Evolutionary conservation across 2,113 vertebrate genomes (phyloP).

Genomic region (Pelobates fuscus): DNA sequence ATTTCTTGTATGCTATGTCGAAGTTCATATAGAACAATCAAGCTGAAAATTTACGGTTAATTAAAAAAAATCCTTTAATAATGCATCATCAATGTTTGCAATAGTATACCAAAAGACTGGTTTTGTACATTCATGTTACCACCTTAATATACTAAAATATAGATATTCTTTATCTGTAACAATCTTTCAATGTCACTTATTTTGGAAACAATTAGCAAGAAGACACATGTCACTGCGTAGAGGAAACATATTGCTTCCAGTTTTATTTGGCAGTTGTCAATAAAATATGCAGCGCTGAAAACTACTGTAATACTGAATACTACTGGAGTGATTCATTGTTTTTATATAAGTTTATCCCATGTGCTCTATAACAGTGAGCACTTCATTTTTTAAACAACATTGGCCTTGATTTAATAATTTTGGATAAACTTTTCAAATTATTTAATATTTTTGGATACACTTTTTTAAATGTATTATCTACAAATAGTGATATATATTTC

Average conservation of each 20-base stretch:
- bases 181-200: not conserved
- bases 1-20: too few species aligned
- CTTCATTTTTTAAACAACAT: too few species aligned
- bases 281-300: not conserved
- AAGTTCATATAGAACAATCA: too few species aligned
- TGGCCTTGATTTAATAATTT: too few species aligned
- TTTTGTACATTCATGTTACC: too few species aligned
- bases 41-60: too few species aligned
- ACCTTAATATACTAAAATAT: not conserved
- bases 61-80: too few species aligned
- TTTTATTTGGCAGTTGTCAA: slow-evolving; percentile 18
- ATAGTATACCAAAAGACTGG: not conserved
- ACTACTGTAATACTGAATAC: not conserved
- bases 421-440: too few species aligned
- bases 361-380: not conserved
- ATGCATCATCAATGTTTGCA: too few species aligned
- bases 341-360: not conserved
- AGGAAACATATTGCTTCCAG: slow-evolving; percentile 42
- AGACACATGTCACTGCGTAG: slow-evolving; percentile 22
- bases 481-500: too few species aligned
- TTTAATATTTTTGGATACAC: too few species aligned
- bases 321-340: slow-evolving; percentile 1
- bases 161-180: slow-evolving; percentile 3
- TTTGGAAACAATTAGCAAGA: not conserved
- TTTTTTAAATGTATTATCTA: too few species aligned